These are phyloP conservation scores for Meloidogyne floridensis DNA, from an alignment of 1,140 invertebrate species.

Conservation along the genomic window DNA sequence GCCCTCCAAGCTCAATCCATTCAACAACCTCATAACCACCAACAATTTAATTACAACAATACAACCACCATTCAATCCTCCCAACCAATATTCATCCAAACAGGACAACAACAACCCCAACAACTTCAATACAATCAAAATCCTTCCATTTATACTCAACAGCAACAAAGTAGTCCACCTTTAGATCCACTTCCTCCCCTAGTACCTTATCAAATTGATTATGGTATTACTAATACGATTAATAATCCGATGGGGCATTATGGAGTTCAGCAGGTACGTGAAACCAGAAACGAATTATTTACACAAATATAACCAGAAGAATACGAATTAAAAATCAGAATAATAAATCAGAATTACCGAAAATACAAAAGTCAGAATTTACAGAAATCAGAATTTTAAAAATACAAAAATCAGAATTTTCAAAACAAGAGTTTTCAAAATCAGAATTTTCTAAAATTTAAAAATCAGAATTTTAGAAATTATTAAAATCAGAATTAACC, in stretches of 20 bases:
- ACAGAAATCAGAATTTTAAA: no score
- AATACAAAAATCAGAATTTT: no score
- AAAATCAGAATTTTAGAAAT: no score
- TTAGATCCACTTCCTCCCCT: not conserved
- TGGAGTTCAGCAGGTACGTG: not conserved
- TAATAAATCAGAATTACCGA: no score
- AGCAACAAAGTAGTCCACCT: not conserved
- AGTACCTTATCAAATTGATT: not conserved
- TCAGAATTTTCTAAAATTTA: no score
- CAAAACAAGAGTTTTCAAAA: no score
- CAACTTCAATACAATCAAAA: constrained; percentile 5
- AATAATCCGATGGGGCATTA: not conserved
- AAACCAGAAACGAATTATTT: no score
- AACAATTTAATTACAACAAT: not conserved
- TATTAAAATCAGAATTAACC: no score
- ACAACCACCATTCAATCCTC: not conserved
- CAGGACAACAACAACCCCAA: not conserved
- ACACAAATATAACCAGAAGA: no score
- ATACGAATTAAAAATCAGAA: no score
- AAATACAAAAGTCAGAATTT: no score
- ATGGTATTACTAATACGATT: not conserved
- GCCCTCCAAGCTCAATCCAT: not conserved
- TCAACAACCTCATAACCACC: not conserved
- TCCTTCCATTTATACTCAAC: not conserved
- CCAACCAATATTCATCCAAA: not conserved